Evolutionary conservation across 2,888 invertebrate genomes (phyloP).

Genomic region (Lochmaea crataegi): DNA sequence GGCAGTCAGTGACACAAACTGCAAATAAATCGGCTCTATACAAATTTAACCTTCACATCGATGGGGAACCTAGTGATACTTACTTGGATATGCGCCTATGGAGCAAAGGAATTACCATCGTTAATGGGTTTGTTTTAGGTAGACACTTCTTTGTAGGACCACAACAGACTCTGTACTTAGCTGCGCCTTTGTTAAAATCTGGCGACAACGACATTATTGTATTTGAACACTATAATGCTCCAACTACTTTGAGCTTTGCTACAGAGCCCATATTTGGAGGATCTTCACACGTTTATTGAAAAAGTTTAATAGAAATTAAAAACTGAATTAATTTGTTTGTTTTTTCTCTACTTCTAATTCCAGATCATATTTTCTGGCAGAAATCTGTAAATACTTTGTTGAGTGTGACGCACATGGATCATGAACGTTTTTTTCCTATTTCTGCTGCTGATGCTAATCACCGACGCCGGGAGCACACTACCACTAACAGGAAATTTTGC

Average conservation of each 20-base stretch:
- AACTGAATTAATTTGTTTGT: no score
- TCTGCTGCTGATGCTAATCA: no score
- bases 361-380: no score
- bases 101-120: slow-evolving; percentile 86
- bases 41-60: slow-evolving; percentile 62
- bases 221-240: slow-evolving; percentile 60
- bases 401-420: no score
- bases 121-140: slow-evolving; percentile 88
- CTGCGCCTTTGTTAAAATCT: slow-evolving; percentile 75
- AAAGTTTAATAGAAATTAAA: neutral
- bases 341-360: no score
- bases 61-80: slow-evolving; percentile 73
- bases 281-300: neutral
- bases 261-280: slow-evolving; percentile 50
- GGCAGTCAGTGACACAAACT: slow-evolving; percentile 51
- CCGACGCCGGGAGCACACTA: no score
- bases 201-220: slow-evolving; percentile 64
- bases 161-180: slow-evolving; percentile 84
- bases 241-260: slow-evolving; percentile 51
- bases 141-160: slow-evolving; percentile 84
- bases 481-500: no score
- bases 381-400: no score
- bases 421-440: no score
- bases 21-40: slow-evolving; percentile 69
- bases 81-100: slow-evolving; percentile 82